These are phyloP conservation scores for Clarias pachynema DNA, from an alignment of 2,797 vertebrate species.

Conservation along the genomic window DNA sequence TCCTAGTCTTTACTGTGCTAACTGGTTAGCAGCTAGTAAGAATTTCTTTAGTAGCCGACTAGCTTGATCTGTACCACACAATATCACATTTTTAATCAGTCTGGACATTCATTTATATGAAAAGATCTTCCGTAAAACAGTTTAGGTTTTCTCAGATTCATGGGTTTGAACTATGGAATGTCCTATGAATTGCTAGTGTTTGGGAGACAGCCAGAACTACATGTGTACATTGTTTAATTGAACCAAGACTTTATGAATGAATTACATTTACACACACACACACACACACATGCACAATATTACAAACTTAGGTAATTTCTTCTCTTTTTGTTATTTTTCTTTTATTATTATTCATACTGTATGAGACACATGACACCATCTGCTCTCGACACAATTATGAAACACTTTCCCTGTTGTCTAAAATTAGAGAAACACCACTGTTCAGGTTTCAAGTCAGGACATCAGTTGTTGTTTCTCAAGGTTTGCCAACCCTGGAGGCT, in stretches of 20 bases:
- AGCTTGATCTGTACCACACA: not conserved
- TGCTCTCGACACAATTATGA: not conserved
- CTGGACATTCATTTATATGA: too few relatives aligned
- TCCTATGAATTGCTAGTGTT: not conserved
- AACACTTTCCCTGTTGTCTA: not conserved
- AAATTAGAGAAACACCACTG: not conserved
- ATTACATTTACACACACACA: constrained; percentile 1
- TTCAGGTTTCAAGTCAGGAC: not conserved
- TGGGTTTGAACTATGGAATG: not conserved
- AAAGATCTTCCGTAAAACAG: too few relatives aligned
- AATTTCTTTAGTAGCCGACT: not conserved
- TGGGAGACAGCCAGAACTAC: not conserved
- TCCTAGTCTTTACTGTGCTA: not conserved
- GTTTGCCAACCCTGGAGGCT: not conserved
- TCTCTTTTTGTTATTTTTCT: not conserved
- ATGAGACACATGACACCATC: not conserved
- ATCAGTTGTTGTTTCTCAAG: not conserved
- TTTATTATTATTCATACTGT: not conserved
- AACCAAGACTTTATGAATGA: not conserved
- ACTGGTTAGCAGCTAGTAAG: not conserved
- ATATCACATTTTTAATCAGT: not conserved
- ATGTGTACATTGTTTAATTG: not conserved
- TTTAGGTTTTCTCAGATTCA: not conserved
- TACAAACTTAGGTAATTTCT: not conserved
- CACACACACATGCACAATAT: not conserved